phyloP scores from a whole-genome alignment of 2,888 invertebrate genomes.

The Podotricha telesiphe region DNA sequence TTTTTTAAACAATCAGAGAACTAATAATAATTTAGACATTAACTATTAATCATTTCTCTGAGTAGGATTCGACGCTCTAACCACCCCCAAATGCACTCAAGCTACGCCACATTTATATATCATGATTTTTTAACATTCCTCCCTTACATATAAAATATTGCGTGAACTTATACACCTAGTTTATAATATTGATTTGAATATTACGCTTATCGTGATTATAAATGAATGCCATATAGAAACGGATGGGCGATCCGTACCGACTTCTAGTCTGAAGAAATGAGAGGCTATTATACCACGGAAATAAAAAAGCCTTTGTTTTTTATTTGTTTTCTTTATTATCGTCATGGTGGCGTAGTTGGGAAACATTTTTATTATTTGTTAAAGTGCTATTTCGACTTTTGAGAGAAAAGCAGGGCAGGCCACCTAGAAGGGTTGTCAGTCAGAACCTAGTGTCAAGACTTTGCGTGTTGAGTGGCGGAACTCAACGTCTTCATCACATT shows the following conservation, averaged over 20 bases:
- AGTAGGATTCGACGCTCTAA: no score
- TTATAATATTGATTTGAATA: slow-evolving; percentile 6
- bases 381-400: no score
- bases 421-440: no score
- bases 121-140: background rate
- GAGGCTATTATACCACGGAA: slow-evolving; percentile 3
- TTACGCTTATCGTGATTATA: background rate
- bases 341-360: background rate
- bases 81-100: no score
- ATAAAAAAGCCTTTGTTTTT: background rate
- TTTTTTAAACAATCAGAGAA: no score
- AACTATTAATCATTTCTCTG: no score
- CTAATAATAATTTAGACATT: no score
- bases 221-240: slow-evolving; percentile 2
- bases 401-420: no score
- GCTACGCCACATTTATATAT: no score
- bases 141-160: background rate
- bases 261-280: slow-evolving; percentile 9
- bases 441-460: no score
- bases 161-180: background rate
- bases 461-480: no score
- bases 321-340: background rate
- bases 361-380: background rate
- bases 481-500: no score
- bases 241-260: slow-evolving; percentile 3